Evolutionary conservation across 2,113 vertebrate genomes (phyloP).

Genomic region (Willisornis vidua): DNA sequence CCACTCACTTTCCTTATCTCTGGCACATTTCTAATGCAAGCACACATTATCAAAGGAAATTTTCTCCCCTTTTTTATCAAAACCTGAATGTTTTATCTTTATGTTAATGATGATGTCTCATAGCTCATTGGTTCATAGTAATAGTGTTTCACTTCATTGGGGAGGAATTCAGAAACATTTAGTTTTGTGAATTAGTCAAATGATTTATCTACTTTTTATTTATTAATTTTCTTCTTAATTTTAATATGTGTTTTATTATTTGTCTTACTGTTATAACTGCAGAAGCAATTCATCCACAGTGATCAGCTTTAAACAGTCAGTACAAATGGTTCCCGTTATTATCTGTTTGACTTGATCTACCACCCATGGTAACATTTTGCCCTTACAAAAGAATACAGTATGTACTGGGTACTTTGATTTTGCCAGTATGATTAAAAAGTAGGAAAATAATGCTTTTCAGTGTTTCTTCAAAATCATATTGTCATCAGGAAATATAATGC

Average conservation of each 20-base stretch:
- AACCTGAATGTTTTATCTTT: neutral
- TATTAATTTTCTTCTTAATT: neutral
- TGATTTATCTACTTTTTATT: neutral
- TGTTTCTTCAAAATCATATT: neutral
- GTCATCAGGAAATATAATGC: neutral
- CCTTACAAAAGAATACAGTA: neutral
- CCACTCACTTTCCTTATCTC: neutral
- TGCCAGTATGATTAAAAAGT: neutral
- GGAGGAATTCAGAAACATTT: neutral
- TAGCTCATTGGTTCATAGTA: neutral
- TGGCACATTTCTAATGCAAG: constrained; percentile 5
- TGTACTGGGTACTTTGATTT: neutral
- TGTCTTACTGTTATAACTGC: neutral
- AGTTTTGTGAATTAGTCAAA: neutral
- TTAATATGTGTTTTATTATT: neutral
- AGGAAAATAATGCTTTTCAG: neutral
- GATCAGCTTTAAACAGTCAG: neutral
- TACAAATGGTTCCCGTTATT: neutral
- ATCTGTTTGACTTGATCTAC: neutral
- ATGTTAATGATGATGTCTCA: neutral
- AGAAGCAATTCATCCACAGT: neutral
- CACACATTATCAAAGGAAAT: neutral
- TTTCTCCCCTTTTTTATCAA: neutral
- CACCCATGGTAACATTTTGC: neutral
- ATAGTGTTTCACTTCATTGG: neutral